Conservation (phyloP, 2,888 invertebrate genomes). For the Anoncus sp. region DNA sequence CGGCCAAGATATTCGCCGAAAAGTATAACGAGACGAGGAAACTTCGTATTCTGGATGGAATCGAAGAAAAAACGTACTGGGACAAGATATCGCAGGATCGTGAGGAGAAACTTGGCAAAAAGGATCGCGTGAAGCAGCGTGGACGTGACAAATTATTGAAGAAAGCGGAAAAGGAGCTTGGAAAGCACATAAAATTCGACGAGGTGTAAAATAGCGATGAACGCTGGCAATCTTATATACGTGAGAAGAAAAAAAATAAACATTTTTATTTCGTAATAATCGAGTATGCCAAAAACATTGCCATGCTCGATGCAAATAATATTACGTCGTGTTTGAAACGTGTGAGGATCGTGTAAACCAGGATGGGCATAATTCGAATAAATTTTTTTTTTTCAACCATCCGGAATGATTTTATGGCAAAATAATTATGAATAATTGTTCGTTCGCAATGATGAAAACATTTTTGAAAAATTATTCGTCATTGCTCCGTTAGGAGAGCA, state of each 20-base stretch:
- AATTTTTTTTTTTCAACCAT: background rate
- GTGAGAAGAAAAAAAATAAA: conserved; percentile 17
- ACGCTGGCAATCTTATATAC: too few species aligned
- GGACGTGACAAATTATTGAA: conserved; percentile 86
- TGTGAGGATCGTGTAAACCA: background rate
- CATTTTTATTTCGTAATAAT: conserved; percentile 36
- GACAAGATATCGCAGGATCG: conserved; percentile 88
- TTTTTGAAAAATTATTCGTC: background rate
- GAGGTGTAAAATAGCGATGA: conserved; percentile 80
- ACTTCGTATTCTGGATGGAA: conserved; percentile 83
- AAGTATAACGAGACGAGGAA: conserved; percentile 77
- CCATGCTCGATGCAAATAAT: conserved; percentile 24
- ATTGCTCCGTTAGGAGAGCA: background rate
- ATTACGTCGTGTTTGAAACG: background rate
- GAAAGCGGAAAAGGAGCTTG: conserved; percentile 88
- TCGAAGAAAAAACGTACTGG: conserved; percentile 93
- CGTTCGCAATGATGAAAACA: too few species aligned
- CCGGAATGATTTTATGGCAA: too few species aligned
- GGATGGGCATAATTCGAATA: background rate
- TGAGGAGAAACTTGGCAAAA: conserved; percentile 84
- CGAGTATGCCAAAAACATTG: conserved; percentile 33
- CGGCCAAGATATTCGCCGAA: conserved; percentile 83
- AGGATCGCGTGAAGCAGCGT: conserved; percentile 84
- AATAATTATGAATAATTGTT: background rate
- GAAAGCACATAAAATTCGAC: conserved; percentile 90